Evolutionary conservation across 35 echinoderm and acorn worm genomes (phyloP).

Genomic region (Eucidaris tribuloides): DNA sequence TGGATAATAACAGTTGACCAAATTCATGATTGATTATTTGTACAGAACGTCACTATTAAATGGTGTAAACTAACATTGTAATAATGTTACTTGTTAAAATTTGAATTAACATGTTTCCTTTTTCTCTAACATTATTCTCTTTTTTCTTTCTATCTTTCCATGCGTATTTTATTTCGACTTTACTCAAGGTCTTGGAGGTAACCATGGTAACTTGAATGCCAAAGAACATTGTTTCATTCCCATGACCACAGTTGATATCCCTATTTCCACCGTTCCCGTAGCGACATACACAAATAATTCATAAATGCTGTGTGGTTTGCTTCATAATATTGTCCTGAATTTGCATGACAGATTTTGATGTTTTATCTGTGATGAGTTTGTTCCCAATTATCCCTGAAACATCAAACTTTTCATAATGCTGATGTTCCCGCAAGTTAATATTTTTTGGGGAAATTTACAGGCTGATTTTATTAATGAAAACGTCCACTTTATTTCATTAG

Average conservation of each 20-base stretch:
- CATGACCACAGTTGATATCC: not conserved
- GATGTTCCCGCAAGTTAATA: not conserved
- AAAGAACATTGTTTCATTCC: conserved; percentile 16
- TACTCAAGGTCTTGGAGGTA: not conserved
- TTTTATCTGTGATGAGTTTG: not conserved
- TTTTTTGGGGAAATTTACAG: not conserved
- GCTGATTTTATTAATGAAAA: no score
- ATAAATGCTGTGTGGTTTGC: not conserved
- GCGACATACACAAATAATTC: not conserved
- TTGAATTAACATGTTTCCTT: not conserved
- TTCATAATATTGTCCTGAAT: no score
- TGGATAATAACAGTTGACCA: no score
- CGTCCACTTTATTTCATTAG: no score
- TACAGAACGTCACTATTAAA: not conserved
- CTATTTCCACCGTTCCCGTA: not conserved
- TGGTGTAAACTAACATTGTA: not conserved
- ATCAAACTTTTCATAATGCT: not conserved
- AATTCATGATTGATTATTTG: not conserved
- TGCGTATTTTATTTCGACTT: not conserved
- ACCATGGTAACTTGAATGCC: not conserved
- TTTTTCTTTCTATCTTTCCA: not conserved
- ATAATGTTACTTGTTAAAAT: not conserved
- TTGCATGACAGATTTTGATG: not conserved
- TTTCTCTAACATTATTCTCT: not conserved
- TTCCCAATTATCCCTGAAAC: not conserved